These are phyloP conservation scores for Andricus curvator DNA, from an alignment of 2,888 invertebrate genomes.

Conservation along the genomic window DNA sequence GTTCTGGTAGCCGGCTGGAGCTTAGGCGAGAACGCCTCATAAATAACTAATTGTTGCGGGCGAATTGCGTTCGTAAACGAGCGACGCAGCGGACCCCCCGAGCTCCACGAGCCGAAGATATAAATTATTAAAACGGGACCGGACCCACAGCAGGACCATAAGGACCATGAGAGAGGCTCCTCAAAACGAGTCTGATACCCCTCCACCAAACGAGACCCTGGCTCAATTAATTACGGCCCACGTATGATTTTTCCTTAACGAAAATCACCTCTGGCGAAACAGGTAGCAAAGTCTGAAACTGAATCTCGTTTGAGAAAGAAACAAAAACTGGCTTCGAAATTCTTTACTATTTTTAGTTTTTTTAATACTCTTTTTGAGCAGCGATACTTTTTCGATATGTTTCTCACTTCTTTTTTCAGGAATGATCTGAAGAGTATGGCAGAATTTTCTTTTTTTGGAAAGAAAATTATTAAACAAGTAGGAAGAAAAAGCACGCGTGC, in stretches of 20 bases:
- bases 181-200: constrained; percentile 17
- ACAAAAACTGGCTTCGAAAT: not conserved
- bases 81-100: constrained; percentile 58
- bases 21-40: constrained; percentile 62
- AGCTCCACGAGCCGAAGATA: constrained; percentile 53
- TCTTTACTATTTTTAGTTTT: not conserved
- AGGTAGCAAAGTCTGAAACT: constrained; percentile 7
- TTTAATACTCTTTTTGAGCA: not conserved
- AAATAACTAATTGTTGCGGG: constrained; percentile 66
- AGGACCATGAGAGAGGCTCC: not conserved
- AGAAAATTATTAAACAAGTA: no score
- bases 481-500: no score
- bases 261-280: not conserved
- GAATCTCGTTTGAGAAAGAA: not conserved
- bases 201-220: constrained; percentile 17
- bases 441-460: no score
- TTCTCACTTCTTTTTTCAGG: not conserved
- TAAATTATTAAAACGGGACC: constrained; percentile 52
- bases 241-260: constrained; percentile 48
- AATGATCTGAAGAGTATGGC: not conserved
- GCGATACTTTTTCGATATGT: not conserved
- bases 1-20: constrained; percentile 55
- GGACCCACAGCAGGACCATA: constrained; percentile 27
- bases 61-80: constrained; percentile 62
- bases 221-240: constrained; percentile 44